These are phyloP conservation scores for Nephrocerus scutellatus DNA, from an alignment of 2,888 invertebrate genomes.

Conservation along the genomic window DNA sequence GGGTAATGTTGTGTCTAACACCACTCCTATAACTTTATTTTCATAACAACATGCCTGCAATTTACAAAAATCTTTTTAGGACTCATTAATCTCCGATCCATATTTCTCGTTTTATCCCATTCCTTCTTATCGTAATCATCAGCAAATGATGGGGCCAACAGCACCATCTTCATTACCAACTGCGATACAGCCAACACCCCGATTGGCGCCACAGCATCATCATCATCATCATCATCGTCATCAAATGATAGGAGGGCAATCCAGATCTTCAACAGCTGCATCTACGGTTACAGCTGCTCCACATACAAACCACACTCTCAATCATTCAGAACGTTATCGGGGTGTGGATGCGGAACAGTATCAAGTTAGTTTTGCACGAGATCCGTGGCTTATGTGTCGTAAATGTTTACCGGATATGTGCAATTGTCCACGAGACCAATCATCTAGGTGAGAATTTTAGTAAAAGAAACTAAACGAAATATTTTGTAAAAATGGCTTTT, in stretches of 20 bases:
- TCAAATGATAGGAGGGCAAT: slow-evolving; percentile 19
- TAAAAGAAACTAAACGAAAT: background rate
- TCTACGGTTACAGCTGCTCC: slow-evolving; percentile 18
- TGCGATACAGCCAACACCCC: background rate
- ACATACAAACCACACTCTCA: slow-evolving; percentile 15
- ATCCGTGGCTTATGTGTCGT: slow-evolving; percentile 23
- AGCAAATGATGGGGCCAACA: background rate
- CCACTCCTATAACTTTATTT: too few species aligned
- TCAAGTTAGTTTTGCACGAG: slow-evolving; percentile 20
- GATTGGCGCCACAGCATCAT: slow-evolving; percentile 13
- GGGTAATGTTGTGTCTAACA: too few species aligned
- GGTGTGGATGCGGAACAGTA: slow-evolving; percentile 20
- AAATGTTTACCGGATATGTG: slow-evolving; percentile 24
- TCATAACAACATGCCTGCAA: slow-evolving; percentile 20
- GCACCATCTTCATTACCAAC: slow-evolving; percentile 2
- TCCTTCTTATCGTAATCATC: background rate
- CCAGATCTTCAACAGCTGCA: slow-evolving; percentile 19
- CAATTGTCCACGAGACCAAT: slow-evolving; percentile 17
- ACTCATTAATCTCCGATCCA: slow-evolving; percentile 3
- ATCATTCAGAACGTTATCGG: slow-evolving; percentile 18
- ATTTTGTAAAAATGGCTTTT: slow-evolving; percentile 3
- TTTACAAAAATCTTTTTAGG: background rate
- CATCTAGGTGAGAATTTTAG: slow-evolving; percentile 3
- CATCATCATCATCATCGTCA: slow-evolving; percentile 17
- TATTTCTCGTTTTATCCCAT: slow-evolving; percentile 15